phyloP scores from a whole-genome alignment of 1,140 invertebrate genomes.

The Proctacanthus coquilletti region DNA sequence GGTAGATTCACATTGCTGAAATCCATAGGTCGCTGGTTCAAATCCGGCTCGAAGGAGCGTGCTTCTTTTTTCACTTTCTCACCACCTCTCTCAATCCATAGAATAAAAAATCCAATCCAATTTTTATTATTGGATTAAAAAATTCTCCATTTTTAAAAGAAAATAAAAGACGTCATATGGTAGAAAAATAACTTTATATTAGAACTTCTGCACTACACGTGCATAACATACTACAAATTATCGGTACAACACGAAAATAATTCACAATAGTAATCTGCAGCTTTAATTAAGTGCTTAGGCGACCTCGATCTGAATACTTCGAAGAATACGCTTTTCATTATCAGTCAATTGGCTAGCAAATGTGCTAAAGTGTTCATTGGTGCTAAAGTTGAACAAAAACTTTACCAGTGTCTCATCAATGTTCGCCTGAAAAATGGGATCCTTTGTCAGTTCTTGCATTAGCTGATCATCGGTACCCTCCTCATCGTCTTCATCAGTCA shows the following conservation, averaged over 20 bases:
- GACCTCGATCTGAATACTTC: not conserved
- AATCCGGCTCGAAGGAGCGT: slow-evolving; percentile 54
- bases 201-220: no score
- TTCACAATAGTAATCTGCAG: not conserved
- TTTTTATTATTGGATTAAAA: no score
- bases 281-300: not conserved
- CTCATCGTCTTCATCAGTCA: slow-evolving; percentile 22
- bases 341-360: slow-evolving; percentile 41
- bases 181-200: no score
- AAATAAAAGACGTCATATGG: no score
- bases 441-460: slow-evolving; percentile 37
- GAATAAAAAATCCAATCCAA: no score
- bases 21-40: slow-evolving; percentile 55
- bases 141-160: no score
- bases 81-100: no score
- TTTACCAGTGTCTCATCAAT: slow-evolving; percentile 41
- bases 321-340: slow-evolving; percentile 10
- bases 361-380: slow-evolving; percentile 38
- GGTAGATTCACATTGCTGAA: no score
- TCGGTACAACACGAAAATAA: no score
- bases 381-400: slow-evolving; percentile 42
- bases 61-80: no score
- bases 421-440: slow-evolving; percentile 44
- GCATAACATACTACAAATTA: no score
- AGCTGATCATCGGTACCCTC: slow-evolving; percentile 34